Evolutionary conservation across 2,797 vertebrate species (phyloP).

Genomic region (Pseudocheirus occidentalis): DNA sequence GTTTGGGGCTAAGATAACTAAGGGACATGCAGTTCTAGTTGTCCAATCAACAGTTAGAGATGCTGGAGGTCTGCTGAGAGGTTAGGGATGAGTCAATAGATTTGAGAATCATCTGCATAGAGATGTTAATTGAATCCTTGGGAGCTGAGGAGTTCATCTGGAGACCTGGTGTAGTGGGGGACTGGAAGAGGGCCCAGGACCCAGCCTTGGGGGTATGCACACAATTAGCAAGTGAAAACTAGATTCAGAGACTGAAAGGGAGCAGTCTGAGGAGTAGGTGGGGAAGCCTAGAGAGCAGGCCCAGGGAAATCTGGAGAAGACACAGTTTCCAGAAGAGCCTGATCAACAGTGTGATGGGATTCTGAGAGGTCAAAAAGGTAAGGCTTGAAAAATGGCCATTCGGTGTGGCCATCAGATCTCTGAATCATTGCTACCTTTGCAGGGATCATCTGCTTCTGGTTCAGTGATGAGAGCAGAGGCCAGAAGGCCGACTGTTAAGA

Average conservation of each 20-base stretch:
- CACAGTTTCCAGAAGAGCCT: not conserved
- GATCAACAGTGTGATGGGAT: not conserved
- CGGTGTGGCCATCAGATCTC: not conserved
- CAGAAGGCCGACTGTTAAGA: not conserved
- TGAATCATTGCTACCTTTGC: not conserved
- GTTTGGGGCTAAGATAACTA: not conserved
- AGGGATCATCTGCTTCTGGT: not conserved
- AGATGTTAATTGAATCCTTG: not conserved
- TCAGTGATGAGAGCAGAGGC: not conserved
- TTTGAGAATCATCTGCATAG: not conserved
- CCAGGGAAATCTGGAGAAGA: not conserved
- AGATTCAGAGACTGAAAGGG: not conserved
- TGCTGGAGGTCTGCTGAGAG: not conserved
- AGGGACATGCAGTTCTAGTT: not conserved
- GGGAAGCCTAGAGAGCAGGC: not conserved
- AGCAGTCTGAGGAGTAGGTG: no score
- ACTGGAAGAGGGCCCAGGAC: not conserved
- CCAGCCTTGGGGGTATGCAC: not conserved
- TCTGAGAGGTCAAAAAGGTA: not conserved
- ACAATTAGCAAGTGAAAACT: not conserved
- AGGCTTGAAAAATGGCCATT: not conserved
- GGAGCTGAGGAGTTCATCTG: not conserved
- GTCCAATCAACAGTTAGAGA: not conserved
- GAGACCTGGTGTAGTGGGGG: not conserved
- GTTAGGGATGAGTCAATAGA: not conserved